These are phyloP conservation scores for Ceratosolen fusciceps DNA, from an alignment of 1,140 invertebrate genomes.

Conservation along the genomic window DNA sequence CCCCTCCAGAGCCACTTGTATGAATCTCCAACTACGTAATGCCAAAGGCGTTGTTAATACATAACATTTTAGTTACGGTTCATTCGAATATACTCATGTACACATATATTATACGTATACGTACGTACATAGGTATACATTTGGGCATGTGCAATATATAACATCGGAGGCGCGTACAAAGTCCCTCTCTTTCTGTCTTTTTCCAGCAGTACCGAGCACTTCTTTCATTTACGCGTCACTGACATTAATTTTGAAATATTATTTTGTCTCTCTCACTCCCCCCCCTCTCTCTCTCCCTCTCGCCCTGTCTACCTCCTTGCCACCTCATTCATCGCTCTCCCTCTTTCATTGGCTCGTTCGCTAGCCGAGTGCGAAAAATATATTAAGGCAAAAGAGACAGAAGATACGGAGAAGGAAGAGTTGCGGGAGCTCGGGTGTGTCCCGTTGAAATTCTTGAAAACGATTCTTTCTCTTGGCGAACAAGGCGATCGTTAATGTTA, in stretches of 20 bases:
- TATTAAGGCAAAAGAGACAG: background rate
- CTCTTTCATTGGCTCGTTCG: too few species aligned
- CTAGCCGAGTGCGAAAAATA: too few species aligned
- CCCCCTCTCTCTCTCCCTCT: too few species aligned
- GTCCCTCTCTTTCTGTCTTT: constrained; percentile 17
- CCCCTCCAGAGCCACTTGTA: too few species aligned
- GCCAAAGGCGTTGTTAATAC: constrained; percentile 16
- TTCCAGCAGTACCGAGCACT: background rate
- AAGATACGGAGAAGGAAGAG: too few species aligned
- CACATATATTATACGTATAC: background rate
- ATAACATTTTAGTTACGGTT: background rate
- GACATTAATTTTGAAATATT: constrained; percentile 67
- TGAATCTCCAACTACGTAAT: background rate
- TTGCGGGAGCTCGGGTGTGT: constrained; percentile 24
- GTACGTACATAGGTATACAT: background rate
- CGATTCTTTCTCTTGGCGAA: constrained; percentile 7
- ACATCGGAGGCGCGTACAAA: constrained; percentile 50
- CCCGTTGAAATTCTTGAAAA: constrained; percentile 29
- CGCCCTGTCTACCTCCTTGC: too few species aligned
- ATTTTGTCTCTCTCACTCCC: constrained; percentile 53
- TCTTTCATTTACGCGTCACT: constrained; percentile 48
- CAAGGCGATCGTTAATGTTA: background rate
- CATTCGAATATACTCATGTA: background rate
- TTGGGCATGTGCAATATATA: background rate
- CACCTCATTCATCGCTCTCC: too few species aligned